Percentiles rank a stretch among this genome's conserved stretches.
phyloP scores from a whole-genome alignment of 30 jellyfish, hydroid and myxozoan genomes.

The Chrysaora quinquecirrha region DNA sequence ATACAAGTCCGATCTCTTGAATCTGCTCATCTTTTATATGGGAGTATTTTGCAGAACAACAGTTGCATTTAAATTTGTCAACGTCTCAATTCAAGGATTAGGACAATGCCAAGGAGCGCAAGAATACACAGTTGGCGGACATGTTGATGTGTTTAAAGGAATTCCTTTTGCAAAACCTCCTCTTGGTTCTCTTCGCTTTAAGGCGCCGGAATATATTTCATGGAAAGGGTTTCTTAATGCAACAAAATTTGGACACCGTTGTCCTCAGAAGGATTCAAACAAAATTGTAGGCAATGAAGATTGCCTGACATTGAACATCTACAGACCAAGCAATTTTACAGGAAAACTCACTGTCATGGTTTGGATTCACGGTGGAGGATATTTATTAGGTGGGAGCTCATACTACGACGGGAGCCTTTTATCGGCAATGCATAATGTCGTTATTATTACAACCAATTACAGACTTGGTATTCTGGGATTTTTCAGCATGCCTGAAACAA shows the following conservation, averaged over 20 bases:
- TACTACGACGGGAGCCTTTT: conserved; percentile 36
- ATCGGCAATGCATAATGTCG: conserved; percentile 56
- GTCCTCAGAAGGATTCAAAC: conserved; percentile 17
- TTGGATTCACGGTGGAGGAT: conserved; percentile 82
- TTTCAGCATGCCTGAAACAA: conserved; percentile 56
- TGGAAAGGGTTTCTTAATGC: conserved; percentile 38
- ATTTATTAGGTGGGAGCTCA: conserved; percentile 27
- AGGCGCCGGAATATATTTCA: conserved; percentile 23
- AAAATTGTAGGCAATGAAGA: conserved; percentile 5
- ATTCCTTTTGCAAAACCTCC: conserved; percentile 58
- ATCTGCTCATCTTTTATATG: neutral
- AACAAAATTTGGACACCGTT: conserved; percentile 4
- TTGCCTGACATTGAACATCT: conserved; percentile 14
- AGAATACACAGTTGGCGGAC: neutral
- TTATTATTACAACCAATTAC: conserved; percentile 69
- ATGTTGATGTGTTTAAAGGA: conserved; percentile 12
- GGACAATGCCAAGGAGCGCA: neutral
- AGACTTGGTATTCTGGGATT: conserved; percentile 80
- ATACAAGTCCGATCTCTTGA: neutral
- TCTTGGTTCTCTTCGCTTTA: conserved; percentile 31
- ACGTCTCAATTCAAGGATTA: neutral
- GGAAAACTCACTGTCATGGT: conserved; percentile 44
- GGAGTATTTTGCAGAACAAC: neutral
- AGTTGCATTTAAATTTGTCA: neutral
- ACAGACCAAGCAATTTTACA: conserved; percentile 9